Base-by-base conservation (phyloP, 2,113 vertebrate genomes). In the Ailuropoda melanoleuca region DNA sequence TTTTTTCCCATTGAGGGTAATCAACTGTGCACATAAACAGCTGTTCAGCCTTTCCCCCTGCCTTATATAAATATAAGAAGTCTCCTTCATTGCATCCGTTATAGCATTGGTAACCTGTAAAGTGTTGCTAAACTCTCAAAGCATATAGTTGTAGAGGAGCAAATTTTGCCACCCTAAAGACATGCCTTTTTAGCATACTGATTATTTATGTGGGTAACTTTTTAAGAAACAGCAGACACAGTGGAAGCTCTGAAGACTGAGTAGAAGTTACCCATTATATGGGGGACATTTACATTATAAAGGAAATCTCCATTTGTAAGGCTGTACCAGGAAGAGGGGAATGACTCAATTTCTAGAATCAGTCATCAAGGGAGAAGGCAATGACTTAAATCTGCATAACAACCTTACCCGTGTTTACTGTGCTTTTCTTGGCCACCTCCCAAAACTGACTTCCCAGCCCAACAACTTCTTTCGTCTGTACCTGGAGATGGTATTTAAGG, bases 1-100 rank as follows among this genome's bases (percentile, higher is more conserved):
- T 91, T 70, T 24, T 77, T 84, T 97, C 29, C 56, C 50, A 15
- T 26, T 75, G 34, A 93, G 77, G 23, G 23, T 81, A 96, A 93
- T 14, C 43, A 94, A 75, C 4, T 91, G 11, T 85, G 13, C 37
- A 88, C 91, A 93, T 77, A 81, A 90, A 83, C 31, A 92, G 55
- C 58, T 80, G 19, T 77, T 93, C 46, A 37, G 72, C 21, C 24
- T 77, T 48, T 90, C 48, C 8, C 6, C 11, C 18, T 78, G 12
- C 34, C n/a, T 60, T 87, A 48, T 46, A 80, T 11, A 1, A 83
- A 78, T 58, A 60, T 55, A 92, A 88, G 55, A 50, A 7, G 7
- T 85, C 26, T 85, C 29, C 23, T 80, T 62, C 93, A 81, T 6
- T 86, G 55, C 53, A 50, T 64, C 23, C 48, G n/a, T 48, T 72